A percentile compares a stretch with the other conserved stretches of the same genome.
phyloP scores from a whole-genome alignment of 2,888 invertebrate species.

The Phytoseiulus persimilis region DNA sequence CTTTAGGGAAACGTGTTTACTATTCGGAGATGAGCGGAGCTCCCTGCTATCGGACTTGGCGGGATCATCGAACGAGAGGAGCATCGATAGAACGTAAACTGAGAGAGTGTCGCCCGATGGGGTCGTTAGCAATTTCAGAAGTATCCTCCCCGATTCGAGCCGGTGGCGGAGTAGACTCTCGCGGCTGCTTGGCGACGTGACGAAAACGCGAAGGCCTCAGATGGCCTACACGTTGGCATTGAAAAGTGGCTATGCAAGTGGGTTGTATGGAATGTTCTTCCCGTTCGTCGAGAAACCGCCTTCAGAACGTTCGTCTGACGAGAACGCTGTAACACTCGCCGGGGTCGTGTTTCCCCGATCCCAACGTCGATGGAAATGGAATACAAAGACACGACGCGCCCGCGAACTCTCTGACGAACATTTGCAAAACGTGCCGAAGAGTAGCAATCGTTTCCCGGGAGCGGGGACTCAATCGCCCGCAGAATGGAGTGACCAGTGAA shows the following conservation, averaged over 20 bases:
- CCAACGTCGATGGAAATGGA: not conserved
- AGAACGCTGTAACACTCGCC: not conserved
- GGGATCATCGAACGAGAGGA: too few relatives aligned
- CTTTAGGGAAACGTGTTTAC: too few relatives aligned
- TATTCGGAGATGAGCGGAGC: too few relatives aligned
- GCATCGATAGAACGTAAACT: not conserved
- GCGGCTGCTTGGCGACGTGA: not conserved
- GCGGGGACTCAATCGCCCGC: too few relatives aligned
- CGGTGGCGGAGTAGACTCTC: not conserved
- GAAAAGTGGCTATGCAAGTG: not conserved
- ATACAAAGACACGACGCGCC: too few relatives aligned
- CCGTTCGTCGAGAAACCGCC: not conserved
- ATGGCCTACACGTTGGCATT: not conserved
- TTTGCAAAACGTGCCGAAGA: too few relatives aligned
- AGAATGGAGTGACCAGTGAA: too few relatives aligned
- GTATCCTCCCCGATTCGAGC: not conserved
- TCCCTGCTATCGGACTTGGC: too few relatives aligned
- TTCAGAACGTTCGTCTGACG: not conserved
- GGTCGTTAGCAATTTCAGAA: not conserved
- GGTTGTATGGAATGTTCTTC: not conserved
- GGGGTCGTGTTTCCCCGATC: not conserved
- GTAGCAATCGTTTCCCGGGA: too few relatives aligned
- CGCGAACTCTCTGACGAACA: too few relatives aligned
- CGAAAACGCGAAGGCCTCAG: not conserved
- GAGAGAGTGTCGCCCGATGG: not conserved